Percentiles rank a stretch among this genome's conserved stretches.
phyloP scores from a whole-genome alignment of 2,113 vertebrate genomes.

The Rousettus leschenaultii region DNA sequence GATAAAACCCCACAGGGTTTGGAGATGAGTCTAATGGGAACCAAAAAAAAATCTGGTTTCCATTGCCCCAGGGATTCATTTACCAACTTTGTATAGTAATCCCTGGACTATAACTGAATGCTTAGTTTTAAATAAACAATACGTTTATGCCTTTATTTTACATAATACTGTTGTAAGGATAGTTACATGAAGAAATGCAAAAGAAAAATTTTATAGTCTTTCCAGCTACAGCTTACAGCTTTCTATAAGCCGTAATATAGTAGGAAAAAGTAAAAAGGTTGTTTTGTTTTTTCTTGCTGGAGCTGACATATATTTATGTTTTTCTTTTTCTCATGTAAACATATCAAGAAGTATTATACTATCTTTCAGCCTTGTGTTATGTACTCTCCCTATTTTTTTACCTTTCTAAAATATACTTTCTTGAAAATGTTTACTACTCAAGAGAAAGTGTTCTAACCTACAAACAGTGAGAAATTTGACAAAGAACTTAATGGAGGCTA shows the following conservation, averaged over 20 bases:
- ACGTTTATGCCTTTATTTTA: slow-evolving; percentile 14
- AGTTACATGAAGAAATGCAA: slow-evolving; percentile 21
- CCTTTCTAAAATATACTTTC: slow-evolving; percentile 31
- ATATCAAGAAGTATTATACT: not conserved
- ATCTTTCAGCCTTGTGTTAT: not conserved
- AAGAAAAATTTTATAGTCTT: not conserved
- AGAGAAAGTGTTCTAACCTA: slow-evolving; percentile 25
- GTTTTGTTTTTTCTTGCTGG: not conserved
- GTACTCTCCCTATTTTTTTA: not conserved
- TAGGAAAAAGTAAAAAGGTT: not conserved
- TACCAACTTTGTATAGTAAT: slow-evolving; percentile 60
- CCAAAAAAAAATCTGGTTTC: slow-evolving; percentile 16
- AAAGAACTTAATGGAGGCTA: not conserved
- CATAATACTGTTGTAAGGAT: slow-evolving; percentile 20
- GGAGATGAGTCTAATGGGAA: slow-evolving; percentile 49
- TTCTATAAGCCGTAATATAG: not conserved
- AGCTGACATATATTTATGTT: not conserved
- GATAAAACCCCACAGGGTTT: slow-evolving; percentile 38
- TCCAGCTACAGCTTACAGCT: not conserved
- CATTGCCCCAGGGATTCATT: slow-evolving; percentile 31
- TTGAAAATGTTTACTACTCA: not conserved
- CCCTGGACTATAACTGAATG: slow-evolving; percentile 35
- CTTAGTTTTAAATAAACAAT: slow-evolving; percentile 57
- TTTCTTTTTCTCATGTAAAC: slow-evolving; percentile 42
- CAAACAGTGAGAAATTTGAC: slow-evolving; percentile 42